Percentiles rank a stretch among this genome's conserved stretches.
Evolutionary conservation across 2,888 invertebrate species (phyloP).

Genomic region (Aproaerema taeniolella): DNA sequence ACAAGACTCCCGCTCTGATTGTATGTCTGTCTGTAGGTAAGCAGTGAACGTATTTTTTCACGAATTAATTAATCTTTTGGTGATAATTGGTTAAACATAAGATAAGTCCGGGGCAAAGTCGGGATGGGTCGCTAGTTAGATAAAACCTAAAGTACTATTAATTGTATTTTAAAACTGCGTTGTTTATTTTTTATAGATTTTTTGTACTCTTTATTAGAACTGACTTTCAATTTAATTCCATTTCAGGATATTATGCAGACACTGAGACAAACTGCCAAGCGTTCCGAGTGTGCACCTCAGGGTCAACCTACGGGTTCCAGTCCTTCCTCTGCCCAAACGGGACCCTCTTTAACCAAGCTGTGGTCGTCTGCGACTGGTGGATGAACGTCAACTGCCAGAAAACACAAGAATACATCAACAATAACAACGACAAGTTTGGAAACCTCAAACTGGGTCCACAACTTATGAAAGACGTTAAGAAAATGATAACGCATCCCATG

Average conservation of each 20-base stretch:
- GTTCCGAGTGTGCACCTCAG: conserved; percentile 81
- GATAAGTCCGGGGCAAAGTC: too few relatives aligned
- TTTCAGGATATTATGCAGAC: conserved; percentile 81
- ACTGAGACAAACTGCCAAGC: conserved; percentile 80
- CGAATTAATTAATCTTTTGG: too few relatives aligned
- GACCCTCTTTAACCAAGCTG: conserved; percentile 81
- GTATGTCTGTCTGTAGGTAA: too few relatives aligned
- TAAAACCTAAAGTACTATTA: too few relatives aligned
- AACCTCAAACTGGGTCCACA: conserved; percentile 71
- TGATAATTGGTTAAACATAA: too few relatives aligned
- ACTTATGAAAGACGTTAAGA: conserved; percentile 75
- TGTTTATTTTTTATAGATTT: too few relatives aligned
- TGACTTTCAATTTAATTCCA: conserved; percentile 7
- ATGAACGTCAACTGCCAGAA: conserved; percentile 79
- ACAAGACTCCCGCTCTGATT: too few relatives aligned
- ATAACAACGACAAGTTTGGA: conserved; percentile 60
- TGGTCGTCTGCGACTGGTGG: conserved; percentile 84
- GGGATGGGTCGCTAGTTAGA: too few relatives aligned
- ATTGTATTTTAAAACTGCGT: too few relatives aligned
- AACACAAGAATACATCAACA: conserved; percentile 54
- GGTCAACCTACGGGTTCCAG: conserved; percentile 71
- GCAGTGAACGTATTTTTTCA: too few relatives aligned
- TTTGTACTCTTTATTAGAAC: not conserved
- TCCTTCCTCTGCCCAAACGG: conserved; percentile 83
- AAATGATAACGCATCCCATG: conserved; percentile 75